Evolutionary conservation across 2,888 invertebrate species (phyloP).

Genomic region (Sericinus montela): DNA sequence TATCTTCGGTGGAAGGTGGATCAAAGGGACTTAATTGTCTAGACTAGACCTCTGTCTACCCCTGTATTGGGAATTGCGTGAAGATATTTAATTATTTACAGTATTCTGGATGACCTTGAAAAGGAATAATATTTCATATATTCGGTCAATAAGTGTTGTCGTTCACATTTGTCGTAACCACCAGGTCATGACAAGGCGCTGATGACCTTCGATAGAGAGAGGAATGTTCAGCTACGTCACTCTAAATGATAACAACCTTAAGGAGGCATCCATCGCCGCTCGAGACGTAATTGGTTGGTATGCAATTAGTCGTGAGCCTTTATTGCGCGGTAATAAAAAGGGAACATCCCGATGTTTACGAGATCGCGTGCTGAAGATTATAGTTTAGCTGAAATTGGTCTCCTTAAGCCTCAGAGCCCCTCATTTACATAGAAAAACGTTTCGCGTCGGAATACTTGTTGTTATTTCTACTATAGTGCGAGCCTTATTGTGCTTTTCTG

Average conservation of each 20-base stretch:
- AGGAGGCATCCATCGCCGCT: slow-evolving; percentile 8
- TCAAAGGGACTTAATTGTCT: too few species aligned
- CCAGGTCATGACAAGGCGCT: too few species aligned
- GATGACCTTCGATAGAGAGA: slow-evolving; percentile 7
- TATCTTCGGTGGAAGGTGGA: too few species aligned
- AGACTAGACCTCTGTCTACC: too few species aligned
- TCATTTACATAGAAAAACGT: slow-evolving; percentile 14
- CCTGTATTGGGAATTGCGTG: too few species aligned
- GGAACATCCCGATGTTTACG: slow-evolving; percentile 26
- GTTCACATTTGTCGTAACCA: not conserved
- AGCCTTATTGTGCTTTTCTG: too few species aligned
- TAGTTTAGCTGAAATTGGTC: slow-evolving; percentile 6
- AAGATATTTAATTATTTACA: too few species aligned
- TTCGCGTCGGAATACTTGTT: not conserved
- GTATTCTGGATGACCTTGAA: too few species aligned
- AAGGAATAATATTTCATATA: too few species aligned
- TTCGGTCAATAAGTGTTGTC: not conserved
- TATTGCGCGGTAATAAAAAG: slow-evolving; percentile 33
- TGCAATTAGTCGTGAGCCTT: slow-evolving; percentile 34
- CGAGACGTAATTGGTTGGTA: slow-evolving; percentile 26
- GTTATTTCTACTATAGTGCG: not conserved
- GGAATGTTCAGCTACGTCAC: slow-evolving; percentile 3
- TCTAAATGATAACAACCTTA: slow-evolving; percentile 12
- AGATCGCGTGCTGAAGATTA: slow-evolving; percentile 17
- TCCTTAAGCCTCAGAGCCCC: not conserved